Evolutionary conservation across 1,140 invertebrate species (phyloP).

Genomic region (Bombus terrestris): DNA sequence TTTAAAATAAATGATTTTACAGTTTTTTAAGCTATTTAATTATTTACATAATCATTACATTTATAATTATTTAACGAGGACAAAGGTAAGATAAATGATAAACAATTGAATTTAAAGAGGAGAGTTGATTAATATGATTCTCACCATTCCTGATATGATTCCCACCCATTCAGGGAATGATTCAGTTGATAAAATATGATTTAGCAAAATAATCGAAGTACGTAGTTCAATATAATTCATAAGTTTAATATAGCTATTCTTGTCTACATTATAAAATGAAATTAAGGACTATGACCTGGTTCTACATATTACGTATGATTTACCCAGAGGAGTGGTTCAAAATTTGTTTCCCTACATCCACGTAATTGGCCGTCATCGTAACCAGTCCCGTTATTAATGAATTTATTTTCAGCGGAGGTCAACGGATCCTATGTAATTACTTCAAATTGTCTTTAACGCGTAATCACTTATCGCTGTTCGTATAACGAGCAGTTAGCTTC

Average conservation of each 20-base stretch:
- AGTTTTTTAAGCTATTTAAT: neutral
- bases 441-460: conserved; percentile 6
- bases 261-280: neutral
- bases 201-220: neutral
- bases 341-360: no score
- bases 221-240: no score
- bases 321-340: neutral
- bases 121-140: no score
- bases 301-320: neutral
- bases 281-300: neutral
- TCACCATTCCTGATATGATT: no score
- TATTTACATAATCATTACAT: neutral
- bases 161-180: no score
- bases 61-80: neutral
- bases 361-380: no score
- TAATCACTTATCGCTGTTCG: neutral
- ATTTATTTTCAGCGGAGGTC: neutral
- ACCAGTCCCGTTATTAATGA: neutral
- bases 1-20: neutral
- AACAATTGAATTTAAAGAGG: neutral
- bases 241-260: neutral
- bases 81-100: neutral
- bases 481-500: neutral
- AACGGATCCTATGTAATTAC: neutral
- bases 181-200: no score